These are phyloP conservation scores for Cynaeus angustus DNA, from an alignment of 2,888 invertebrate species.

Conservation along the genomic window DNA sequence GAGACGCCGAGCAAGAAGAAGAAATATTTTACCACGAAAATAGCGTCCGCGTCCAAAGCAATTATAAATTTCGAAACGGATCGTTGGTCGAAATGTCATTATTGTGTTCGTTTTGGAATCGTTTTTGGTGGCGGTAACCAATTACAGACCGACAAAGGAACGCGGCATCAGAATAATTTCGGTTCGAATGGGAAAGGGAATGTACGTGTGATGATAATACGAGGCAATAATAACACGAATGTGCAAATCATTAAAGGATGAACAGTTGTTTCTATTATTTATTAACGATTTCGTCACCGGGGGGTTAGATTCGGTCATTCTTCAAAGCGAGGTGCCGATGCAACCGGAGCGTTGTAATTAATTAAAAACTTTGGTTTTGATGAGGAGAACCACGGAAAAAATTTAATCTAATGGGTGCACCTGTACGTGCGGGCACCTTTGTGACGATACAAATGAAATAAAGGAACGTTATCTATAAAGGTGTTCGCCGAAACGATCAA, in stretches of 20 bases:
- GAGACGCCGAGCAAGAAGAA: too few relatives aligned
- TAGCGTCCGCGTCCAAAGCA: slow-evolving; percentile 11
- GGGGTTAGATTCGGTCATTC: slow-evolving; percentile 59
- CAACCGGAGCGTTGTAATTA: slow-evolving; percentile 45
- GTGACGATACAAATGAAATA: not conserved
- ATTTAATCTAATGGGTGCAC: slow-evolving; percentile 38
- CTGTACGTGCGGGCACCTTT: slow-evolving; percentile 43
- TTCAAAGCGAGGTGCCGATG: slow-evolving; percentile 52
- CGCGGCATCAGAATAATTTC: slow-evolving; percentile 58
- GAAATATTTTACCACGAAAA: not conserved
- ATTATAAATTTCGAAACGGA: slow-evolving; percentile 45
- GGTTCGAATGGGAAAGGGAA: slow-evolving; percentile 54
- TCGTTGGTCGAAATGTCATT: slow-evolving; percentile 45
- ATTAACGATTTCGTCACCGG: slow-evolving; percentile 65
- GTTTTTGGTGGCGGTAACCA: slow-evolving; percentile 56
- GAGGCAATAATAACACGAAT: slow-evolving; percentile 61
- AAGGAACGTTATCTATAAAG: not conserved
- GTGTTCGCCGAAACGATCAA: not conserved
- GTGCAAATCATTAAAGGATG: slow-evolving; percentile 64
- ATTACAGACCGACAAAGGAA: slow-evolving; percentile 63
- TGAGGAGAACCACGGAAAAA: slow-evolving; percentile 26
- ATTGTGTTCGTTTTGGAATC: slow-evolving; percentile 46
- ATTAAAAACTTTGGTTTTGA: slow-evolving; percentile 44
- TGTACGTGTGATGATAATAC: slow-evolving; percentile 53
- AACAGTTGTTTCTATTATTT: slow-evolving; percentile 67